A percentile compares a stretch with the other conserved stretches of the same genome.
These are phyloP conservation scores for Reinhardtius hippoglossoides DNA, from an alignment of 2,113 vertebrate genomes.

Conservation along the genomic window DNA sequence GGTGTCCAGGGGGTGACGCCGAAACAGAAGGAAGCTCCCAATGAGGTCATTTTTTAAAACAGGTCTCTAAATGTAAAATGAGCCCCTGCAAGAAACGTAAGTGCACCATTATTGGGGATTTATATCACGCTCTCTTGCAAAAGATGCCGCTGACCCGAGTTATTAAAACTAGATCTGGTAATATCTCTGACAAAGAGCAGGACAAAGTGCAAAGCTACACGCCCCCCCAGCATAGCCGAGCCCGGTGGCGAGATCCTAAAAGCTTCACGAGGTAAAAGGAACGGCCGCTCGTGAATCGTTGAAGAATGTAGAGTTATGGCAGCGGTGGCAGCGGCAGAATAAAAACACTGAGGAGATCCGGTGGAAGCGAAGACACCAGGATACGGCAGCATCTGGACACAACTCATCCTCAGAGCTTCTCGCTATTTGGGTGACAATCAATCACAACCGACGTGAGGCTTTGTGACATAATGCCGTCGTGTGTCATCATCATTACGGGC, in stretches of 20 bases:
- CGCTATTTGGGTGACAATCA: conserved; percentile 13
- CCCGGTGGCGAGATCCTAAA: conserved; percentile 33
- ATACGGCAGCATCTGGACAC: neutral
- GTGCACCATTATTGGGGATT: neutral
- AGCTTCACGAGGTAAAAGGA: conserved; percentile 31
- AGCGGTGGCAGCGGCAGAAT: conserved; percentile 33
- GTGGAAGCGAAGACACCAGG: conserved; percentile 1
- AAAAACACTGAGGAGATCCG: conserved; percentile 19
- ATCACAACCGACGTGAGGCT: neutral
- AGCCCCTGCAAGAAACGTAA: neutral
- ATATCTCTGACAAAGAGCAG: conserved; percentile 7
- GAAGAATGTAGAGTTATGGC: conserved; percentile 36
- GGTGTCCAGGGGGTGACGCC: neutral
- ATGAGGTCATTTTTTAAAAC: neutral
- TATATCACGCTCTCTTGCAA: neutral
- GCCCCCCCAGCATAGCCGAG: neutral
- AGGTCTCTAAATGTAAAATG: no score
- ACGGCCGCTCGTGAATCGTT: conserved; percentile 48
- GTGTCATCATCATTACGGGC: conserved; percentile 24
- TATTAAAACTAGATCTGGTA: conserved; percentile 11
- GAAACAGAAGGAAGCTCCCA: neutral
- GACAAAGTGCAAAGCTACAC: conserved; percentile 17
- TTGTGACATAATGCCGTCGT: conserved; percentile 22
- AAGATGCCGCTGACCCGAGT: conserved; percentile 4
- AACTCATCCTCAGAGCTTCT: conserved; percentile 4